Base-by-base conservation (phyloP, 2,113 vertebrate species). In the Cheirogaleus medius region DNA sequence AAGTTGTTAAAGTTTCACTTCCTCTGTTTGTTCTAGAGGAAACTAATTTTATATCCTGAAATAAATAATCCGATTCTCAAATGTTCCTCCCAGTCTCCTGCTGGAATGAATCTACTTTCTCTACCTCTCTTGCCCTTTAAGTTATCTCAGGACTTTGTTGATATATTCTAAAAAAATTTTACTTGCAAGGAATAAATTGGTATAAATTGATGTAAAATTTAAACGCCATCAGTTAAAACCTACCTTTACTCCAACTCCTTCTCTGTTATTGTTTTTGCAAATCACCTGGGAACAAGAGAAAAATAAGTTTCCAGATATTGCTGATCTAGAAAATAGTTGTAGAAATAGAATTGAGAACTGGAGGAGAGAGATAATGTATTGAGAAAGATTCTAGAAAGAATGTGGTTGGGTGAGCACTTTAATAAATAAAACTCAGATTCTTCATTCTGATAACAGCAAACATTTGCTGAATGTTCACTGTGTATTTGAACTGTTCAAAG, bases 1-100 rank as follows among this genome's bases (percentile, higher is more conserved):
- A 92, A 77, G 54, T 73, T 81, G 94, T 90, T 88, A 52, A 92
- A 97, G 52, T 97, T 93, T 96, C 44, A 91, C 80, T 98, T 97
- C 91, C 78, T 93, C 52, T 83, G 21, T 89, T 91, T 90, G 37
- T 95, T 29, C 84, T 85, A 56, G 47, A 97, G 66, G 78, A 94
- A 94, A 76, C 56, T 96, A 71, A 73, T 95, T 96, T 96, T 94
- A 54, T 96, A 20, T 3, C 12, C 27, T 69, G n/a, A 94, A 87
- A 93, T 90, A 74, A 98, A 88, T 73, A 87, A 91, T 90, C 42
- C 74, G 69, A 94, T 56, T 77, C 29, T 97, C 69, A 76, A 87
- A 39, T 52, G 64, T 87, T 80, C 39, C 27, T 88, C 52, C 37
- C 42, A 96, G 37, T n/a, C 49, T 96, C 73, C 34, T 49, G 58